Evolutionary conservation across 1,140 invertebrate genomes (phyloP).

Genomic region (Nomia melanderi): DNA sequence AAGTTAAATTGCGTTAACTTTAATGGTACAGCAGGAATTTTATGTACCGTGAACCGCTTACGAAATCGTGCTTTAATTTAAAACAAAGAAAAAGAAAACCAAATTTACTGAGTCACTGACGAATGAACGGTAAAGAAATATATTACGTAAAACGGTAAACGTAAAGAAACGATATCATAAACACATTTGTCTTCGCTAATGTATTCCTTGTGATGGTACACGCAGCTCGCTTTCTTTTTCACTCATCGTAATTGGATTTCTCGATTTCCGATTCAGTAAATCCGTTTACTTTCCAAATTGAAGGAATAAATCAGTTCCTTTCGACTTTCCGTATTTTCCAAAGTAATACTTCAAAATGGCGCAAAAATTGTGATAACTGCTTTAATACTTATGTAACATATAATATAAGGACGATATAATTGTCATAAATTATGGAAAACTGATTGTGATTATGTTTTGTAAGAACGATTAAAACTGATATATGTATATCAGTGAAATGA

Average conservation of each 20-base stretch:
- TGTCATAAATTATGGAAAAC: no score
- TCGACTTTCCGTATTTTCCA: no score
- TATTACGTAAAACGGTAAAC: background rate
- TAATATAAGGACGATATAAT: no score
- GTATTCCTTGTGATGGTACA: background rate
- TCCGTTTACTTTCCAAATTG: conserved; percentile 21
- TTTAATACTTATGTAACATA: no score
- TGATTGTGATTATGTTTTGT: no score
- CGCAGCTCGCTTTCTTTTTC: conserved; percentile 40
- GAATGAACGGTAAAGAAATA: background rate
- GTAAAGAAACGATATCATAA: background rate
- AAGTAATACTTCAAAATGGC: no score
- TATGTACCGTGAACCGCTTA: background rate
- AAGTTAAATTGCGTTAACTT: background rate
- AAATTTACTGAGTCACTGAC: background rate
- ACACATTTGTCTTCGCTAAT: background rate
- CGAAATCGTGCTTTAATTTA: background rate
- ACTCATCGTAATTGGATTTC: conserved; percentile 24
- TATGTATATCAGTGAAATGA: no score
- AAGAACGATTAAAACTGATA: no score
- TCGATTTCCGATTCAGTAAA: conserved; percentile 11
- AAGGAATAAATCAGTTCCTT: background rate
- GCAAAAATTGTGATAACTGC: no score
- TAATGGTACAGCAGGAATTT: conserved; percentile 8
- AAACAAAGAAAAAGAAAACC: background rate